phyloP scores from a whole-genome alignment of 2,888 invertebrate species.

The Scaptomyza caliginosa region DNA sequence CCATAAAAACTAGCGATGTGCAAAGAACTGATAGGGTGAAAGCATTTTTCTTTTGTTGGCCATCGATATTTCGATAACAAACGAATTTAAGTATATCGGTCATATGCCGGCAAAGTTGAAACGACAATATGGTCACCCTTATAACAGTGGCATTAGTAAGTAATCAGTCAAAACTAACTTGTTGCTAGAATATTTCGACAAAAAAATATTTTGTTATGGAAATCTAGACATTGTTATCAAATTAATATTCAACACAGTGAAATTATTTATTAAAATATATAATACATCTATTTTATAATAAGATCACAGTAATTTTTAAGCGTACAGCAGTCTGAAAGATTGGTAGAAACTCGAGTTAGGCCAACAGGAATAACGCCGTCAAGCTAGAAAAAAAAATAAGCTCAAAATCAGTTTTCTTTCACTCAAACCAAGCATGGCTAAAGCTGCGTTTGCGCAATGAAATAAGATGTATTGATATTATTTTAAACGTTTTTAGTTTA shows the following conservation, averaged over 20 bases:
- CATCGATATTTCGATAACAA: constrained; percentile 7
- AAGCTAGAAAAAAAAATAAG: constrained; percentile 67
- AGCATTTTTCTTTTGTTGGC: neutral
- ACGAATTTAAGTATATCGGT: neutral
- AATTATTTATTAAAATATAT: neutral
- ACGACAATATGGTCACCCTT: neutral
- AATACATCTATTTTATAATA: constrained; percentile 7
- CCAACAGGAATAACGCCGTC: constrained; percentile 67
- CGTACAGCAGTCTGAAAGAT: neutral
- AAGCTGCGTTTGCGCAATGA: constrained; percentile 27
- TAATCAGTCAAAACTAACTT: neutral
- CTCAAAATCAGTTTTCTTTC: constrained; percentile 1
- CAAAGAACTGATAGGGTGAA: neutral
- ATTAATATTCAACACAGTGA: too few relatives aligned
- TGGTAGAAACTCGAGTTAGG: constrained; percentile 24
- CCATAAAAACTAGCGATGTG: constrained; percentile 44
- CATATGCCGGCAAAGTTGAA: neutral
- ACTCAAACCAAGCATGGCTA: neutral
- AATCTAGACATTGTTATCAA: too few relatives aligned
- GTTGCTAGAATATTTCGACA: too few relatives aligned
- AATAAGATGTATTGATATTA: constrained; percentile 14
- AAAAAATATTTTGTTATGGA: too few relatives aligned
- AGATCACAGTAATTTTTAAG: constrained; percentile 54
- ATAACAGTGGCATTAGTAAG: neutral
- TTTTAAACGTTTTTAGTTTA: constrained; percentile 29